Base-by-base conservation (phyloP, 53 echinoderm and acorn worm species). In the Patiria pectinifera region DNA sequence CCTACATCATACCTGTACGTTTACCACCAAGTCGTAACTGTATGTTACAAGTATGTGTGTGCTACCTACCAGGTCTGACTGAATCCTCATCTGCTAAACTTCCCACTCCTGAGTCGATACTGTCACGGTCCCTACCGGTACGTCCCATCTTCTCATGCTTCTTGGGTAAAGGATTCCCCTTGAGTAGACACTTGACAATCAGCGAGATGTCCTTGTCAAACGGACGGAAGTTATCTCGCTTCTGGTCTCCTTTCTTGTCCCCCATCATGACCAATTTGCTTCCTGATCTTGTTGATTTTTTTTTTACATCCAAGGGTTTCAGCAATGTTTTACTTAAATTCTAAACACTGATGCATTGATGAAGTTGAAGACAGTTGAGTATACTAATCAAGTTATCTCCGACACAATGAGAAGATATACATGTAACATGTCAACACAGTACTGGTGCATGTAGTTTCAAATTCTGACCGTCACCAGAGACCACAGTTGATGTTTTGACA, bases 131-230 rank as follows among this genome's bases (percentile, higher is more conserved):
- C 59, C 78, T 83, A n/a, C n/a, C n/a, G n/a, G n/a, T n/a, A 82
- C 59, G 91, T 91, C 47, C 91, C 58, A 11, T 91, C 69, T 74
- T 81, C 59, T 61, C 86, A 69, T 91, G 91, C 72, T 94, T 94
- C 94, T 94, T 94, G 69, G 94, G 91, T 8, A 91, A 86, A 61
- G 91, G 94, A 15, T 91, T 85, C 47, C 95, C 95, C 75, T 93
- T 95, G 78, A 95, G 76, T 14, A 95, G 86, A 85, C 94, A 95
- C 91, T 95, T 95, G 53, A 95, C 91, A 81, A 95, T 93, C 45
- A 95, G 76, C 6, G 95, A 95, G n/a, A 95, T 93, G 83, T 95
- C 95, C 91, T 93, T 95, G 48, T 95, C 95, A 91, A 95, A 95
- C 2, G 82, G 83, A 2, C 59, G 82, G 91, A 91, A 91, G 45